Conservation (phyloP, 2,113 vertebrate genomes). For the Proterorhinus semilunaris region DNA sequence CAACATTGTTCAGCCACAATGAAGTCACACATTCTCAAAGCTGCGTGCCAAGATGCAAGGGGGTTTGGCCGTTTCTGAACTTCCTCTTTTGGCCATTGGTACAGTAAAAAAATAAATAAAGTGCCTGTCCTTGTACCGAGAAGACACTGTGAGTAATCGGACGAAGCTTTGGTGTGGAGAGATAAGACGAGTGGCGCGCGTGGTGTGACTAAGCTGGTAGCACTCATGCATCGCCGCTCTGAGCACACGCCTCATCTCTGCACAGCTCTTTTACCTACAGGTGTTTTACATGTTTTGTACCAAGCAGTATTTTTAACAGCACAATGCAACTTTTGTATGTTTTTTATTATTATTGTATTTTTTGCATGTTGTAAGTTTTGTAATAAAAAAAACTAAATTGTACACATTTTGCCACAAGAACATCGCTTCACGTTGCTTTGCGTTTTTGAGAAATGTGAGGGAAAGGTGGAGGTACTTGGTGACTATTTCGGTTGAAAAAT, state of each 20-base stretch:
- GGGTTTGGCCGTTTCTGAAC: slow-evolving; percentile 27
- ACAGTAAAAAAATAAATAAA: slow-evolving; percentile 57
- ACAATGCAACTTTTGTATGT: slow-evolving; percentile 49
- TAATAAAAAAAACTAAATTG: slow-evolving; percentile 73
- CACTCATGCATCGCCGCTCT: slow-evolving; percentile 55
- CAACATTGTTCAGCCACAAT: slow-evolving; percentile 17
- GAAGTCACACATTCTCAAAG: slow-evolving; percentile 25
- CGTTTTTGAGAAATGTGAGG: background rate
- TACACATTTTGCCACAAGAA: slow-evolving; percentile 60
- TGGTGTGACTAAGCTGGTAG: slow-evolving; percentile 64
- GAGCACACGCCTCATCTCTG: slow-evolving; percentile 30
- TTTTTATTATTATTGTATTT: slow-evolving; percentile 44
- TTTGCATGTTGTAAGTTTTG: slow-evolving; percentile 73
- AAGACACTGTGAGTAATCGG: slow-evolving; percentile 50
- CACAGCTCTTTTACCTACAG: slow-evolving; percentile 43
- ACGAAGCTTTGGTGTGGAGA: slow-evolving; percentile 42
- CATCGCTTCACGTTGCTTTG: slow-evolving; percentile 18
- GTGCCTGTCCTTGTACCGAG: slow-evolving; percentile 49
- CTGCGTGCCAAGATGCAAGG: slow-evolving; percentile 44
- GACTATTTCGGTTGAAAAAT: too few species aligned
- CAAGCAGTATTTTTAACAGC: slow-evolving; percentile 37
- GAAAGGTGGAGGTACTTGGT: too few species aligned
- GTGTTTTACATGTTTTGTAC: slow-evolving; percentile 21
- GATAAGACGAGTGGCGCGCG: slow-evolving; percentile 55
- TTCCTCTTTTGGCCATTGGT: slow-evolving; percentile 57